Percentiles rank a stretch among this genome's conserved stretches.
These are phyloP conservation scores for Hydrochoerus hydrochaeris DNA, from an alignment of 2,113 vertebrate genomes.

Conservation along the genomic window DNA sequence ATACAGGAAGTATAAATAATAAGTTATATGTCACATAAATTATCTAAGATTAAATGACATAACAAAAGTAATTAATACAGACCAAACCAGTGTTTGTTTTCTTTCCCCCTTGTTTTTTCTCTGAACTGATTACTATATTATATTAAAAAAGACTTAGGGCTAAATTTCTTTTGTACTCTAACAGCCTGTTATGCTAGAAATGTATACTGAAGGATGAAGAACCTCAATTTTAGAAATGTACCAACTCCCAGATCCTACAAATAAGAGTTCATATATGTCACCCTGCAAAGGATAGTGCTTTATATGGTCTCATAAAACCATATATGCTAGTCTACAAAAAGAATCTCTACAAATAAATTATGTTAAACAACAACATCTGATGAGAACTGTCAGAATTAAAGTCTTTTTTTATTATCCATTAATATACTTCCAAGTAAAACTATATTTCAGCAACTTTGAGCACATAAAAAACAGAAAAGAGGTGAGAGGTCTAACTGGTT, in stretches of 20 bases:
- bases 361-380: neutral
- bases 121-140: neutral
- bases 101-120: neutral
- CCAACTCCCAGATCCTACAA: neutral
- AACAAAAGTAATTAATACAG: neutral
- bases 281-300: neutral
- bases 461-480: neutral
- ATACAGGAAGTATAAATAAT: neutral
- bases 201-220: neutral
- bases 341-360: slow-evolving; percentile 14
- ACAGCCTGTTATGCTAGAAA: neutral
- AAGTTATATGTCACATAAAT: neutral
- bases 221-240: neutral
- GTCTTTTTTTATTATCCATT: neutral
- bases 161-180: neutral
- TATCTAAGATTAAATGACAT: neutral
- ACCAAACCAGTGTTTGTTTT: neutral
- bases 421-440: slow-evolving; percentile 3
- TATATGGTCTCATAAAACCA: neutral
- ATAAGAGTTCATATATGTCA: neutral
- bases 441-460: neutral
- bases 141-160: neutral
- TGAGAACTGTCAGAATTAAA: slow-evolving; percentile 21
- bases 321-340: neutral
- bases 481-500: neutral